Evolutionary conservation across 2,888 invertebrate genomes (phyloP), one percentile per base, ranked within the genome.

Genomic region (Caenorhabditis auriculariae): DNA sequence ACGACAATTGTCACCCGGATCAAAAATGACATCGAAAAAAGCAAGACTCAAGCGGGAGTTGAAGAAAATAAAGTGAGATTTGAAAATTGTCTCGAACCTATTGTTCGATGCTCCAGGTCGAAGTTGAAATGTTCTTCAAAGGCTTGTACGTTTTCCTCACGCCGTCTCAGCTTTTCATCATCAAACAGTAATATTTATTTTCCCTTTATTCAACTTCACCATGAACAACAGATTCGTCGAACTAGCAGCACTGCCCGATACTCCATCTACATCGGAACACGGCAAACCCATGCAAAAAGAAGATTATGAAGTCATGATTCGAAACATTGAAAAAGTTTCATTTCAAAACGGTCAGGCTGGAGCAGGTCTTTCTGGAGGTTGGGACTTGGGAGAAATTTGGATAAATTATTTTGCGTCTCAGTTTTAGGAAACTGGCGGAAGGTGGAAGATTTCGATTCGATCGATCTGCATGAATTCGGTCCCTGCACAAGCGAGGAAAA

Each of bases 81-180:
- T 5, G 46, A 17, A 17, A 3, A 46, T 32, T 21, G 28, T 17
- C 7, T 28, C n/a, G 4, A 23, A 3, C n/a, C 24, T 46, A 46
- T 6, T 19, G 43, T 47, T 17, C 15, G 12, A 29, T 6, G 17
- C 53, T 59, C 39, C 52, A 74, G 74, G 54, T 80, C 21, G 76
- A 75, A 17, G 54, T 80, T 15, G 75, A 80, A 27, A 26, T 77
- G 26, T 60, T 39, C 45, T 45, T 66, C 21, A 66, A 66, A 42
- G 60, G 61, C 6, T 15, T 75, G 38, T 56, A 60, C 44, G 51
- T 65, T 1, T 67, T 74, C 52, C 49, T 70, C 2, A 66, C 64
- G 1, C 69, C 76, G 3, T 64, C 74, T 3, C 75, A 75, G 29
- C 23, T 75, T 21, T 63, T 54, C 12, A 62, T 75, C 27, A 17